Evolutionary conservation across 2,797 vertebrate species (phyloP).

Genomic region (Ctenopoma kingsleyae): DNA sequence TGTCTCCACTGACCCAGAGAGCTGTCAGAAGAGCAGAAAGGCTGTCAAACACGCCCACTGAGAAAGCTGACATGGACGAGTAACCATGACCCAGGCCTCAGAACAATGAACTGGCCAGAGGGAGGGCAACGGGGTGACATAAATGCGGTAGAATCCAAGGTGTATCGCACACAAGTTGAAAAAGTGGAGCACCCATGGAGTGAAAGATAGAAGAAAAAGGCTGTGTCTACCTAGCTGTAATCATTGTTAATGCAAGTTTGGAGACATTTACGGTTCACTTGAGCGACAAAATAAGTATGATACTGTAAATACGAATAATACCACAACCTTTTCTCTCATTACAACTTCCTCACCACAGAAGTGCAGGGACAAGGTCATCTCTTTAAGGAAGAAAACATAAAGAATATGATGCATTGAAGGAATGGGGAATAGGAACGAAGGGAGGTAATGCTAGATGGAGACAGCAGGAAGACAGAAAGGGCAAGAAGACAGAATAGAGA

Average conservation of each 20-base stretch:
- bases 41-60: constrained; percentile 86
- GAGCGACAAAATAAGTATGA: constrained; percentile 19
- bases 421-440: constrained; percentile 12
- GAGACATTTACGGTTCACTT: constrained; percentile 22
- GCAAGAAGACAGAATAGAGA: constrained; percentile 71
- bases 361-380: constrained; percentile 1
- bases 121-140: constrained; percentile 10
- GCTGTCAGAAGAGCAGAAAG: constrained; percentile 93
- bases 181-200: constrained; percentile 26
- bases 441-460: constrained; percentile 54
- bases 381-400: constrained; percentile 9
- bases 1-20: constrained; percentile 80
- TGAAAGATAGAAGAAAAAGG: constrained; percentile 25
- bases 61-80: constrained; percentile 89
- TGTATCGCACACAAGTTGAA: constrained; percentile 31
- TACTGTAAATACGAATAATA: constrained; percentile 21
- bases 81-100: constrained; percentile 85
- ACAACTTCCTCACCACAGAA: constrained; percentile 8
- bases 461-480: constrained; percentile 64
- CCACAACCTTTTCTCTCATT: constrained; percentile 7
- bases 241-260: constrained; percentile 22
- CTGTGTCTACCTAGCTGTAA: not conserved
- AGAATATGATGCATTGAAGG: constrained; percentile 26
- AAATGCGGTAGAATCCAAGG: constrained; percentile 46
- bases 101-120: constrained; percentile 65